Base-by-base conservation (phyloP, 2,113 vertebrate species). In the Ctenomys sociabilis region DNA sequence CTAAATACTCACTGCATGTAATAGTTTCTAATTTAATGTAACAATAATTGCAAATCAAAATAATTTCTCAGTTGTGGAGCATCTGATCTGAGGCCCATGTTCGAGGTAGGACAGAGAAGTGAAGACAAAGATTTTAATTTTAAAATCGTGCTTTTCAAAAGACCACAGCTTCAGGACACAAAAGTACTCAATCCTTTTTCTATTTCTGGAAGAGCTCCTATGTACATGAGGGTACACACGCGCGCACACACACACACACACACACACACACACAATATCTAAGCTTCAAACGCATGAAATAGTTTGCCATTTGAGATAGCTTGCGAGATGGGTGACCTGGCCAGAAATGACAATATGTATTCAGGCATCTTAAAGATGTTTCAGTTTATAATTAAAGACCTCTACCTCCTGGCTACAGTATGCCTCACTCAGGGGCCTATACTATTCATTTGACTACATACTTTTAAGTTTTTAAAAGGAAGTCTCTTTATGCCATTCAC, bases 11-110 rank as follows among this genome's bases (percentile, higher is more conserved):
- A n/a, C n/a, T n/a, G n/a, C n/a, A n/a, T n/a, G n/a, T n/a, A n/a
- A n/a, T n/a, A n/a, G 3, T 63, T 87, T 84, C 6, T 81, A 87
- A 63, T 43, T 88, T 94, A 73, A 64, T 95, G 68, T n/a, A 84
- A 66, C 61, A 94, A 80, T 11, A 87, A 54, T 14, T 72, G 6
- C 66, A 77, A 94, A 54, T 7, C 19, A 35, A 73, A 63, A 45
- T 61, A 90, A 72, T 75, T 49, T 21, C 37, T 83, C n/a, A 52
- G 2, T 35, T 72, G 37, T 8, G 2, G 73, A 45, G 10, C 24
- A 30, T 90, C 43, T 75, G 16, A 1, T 75, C 57, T 95, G 52
- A 77, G 54, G 28, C 28, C 78, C 73, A 45, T 77, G 14, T 26
- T 77, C 30, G 43, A 30, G 43, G 24, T 45, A 49, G 43, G 13